Percentiles rank a stretch among this genome's conserved stretches.
Evolutionary conservation across 2,797 vertebrate species (phyloP).

Genomic region (Garrulus glandarius): DNA sequence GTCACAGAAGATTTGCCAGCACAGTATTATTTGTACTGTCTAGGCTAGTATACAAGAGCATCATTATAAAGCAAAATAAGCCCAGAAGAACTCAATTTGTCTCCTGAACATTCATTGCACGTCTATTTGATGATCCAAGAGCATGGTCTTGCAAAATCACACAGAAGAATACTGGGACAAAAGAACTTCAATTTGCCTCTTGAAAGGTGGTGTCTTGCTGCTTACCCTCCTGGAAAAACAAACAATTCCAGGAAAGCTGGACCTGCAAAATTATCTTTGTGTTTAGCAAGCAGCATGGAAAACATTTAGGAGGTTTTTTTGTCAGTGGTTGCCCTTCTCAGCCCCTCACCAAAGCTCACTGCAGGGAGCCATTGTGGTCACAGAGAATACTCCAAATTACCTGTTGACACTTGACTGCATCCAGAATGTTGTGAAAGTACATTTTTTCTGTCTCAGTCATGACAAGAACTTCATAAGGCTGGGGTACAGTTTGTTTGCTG

Average conservation of each 20-base stretch:
- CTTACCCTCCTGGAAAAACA: background rate
- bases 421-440: background rate
- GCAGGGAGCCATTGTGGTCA: background rate
- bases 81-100: background rate
- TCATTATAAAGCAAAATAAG: background rate
- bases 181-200: background rate
- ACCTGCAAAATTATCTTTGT: background rate
- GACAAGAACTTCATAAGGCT: background rate
- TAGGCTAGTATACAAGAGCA: background rate
- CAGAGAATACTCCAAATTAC: background rate
- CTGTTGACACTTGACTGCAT: background rate
- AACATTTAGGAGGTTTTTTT: background rate
- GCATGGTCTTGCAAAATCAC: background rate
- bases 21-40: background rate
- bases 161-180: background rate
- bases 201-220: background rate
- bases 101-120: background rate
- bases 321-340: background rate
- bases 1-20: background rate
- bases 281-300: background rate
- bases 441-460: background rate
- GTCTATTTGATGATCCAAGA: background rate
- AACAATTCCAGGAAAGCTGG: background rate
- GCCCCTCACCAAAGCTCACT: background rate
- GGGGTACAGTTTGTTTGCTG: background rate